phyloP scores from a whole-genome alignment of 2,797 vertebrate genomes.

The Graptemys geographica region DNA sequence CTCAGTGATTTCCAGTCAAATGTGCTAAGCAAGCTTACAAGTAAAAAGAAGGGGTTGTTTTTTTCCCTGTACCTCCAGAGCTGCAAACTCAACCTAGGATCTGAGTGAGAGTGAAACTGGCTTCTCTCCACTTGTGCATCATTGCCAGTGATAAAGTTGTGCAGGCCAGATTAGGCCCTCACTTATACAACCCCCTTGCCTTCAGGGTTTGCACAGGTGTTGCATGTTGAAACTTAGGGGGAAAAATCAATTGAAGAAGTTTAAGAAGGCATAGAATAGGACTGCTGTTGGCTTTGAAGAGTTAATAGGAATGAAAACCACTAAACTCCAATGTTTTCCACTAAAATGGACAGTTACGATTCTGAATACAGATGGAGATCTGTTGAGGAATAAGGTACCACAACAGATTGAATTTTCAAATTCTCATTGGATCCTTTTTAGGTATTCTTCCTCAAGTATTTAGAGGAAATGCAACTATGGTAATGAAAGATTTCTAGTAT shows the following conservation, averaged over 20 bases:
- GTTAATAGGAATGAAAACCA: slow-evolving; percentile 2
- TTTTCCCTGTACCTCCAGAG: neutral
- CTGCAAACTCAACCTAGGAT: neutral
- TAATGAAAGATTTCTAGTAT: neutral
- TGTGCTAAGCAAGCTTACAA: neutral
- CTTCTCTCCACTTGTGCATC: neutral
- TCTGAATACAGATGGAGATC: neutral
- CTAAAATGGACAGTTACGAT: neutral
- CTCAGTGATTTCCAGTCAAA: neutral
- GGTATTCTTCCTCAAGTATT: neutral
- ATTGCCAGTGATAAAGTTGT: neutral
- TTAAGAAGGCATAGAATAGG: neutral
- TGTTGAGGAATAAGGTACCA: neutral
- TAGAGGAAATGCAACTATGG: neutral
- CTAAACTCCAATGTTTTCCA: neutral
- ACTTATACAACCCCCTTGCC: slow-evolving; percentile 4
- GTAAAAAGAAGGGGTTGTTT: neutral
- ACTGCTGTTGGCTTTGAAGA: neutral
- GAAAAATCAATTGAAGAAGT: neutral
- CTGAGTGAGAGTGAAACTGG: neutral
- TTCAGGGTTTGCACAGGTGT: neutral
- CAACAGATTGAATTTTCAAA: neutral
- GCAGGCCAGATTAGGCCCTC: neutral
- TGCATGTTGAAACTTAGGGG: neutral
- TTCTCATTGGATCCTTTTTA: neutral